Evolutionary conservation across 1,140 invertebrate species (phyloP), one percentile per base, ranked within the genome.

Genomic region (Micrasema minimum): DNA sequence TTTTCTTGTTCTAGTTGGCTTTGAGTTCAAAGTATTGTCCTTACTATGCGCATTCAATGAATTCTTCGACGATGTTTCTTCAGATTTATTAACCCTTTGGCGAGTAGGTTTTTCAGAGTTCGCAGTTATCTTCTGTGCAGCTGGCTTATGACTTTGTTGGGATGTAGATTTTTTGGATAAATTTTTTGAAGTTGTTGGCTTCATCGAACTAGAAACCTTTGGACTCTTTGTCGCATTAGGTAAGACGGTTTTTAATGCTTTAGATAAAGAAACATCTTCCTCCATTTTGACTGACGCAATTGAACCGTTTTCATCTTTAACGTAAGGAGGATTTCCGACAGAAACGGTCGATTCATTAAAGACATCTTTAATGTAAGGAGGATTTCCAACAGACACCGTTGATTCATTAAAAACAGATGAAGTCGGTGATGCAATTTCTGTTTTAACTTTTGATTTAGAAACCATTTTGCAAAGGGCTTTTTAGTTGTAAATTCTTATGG

Each of bases 401-500:
- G 67, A 66, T 66, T 66, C 50, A 59, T 74, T 38, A 20, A 66
- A 62, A 46, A 62, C 22, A 31, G 59, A 46, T n/a, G 41, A 41
- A 53, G 22, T 31, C 3, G 26, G 26, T 31, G 26, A 31, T 2
- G 7, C 46, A 16, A 50, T 7, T 62, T 48, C 43, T 50, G 26
- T 26, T 66, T 64, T 45, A 2, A 59, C 48, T 75, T 72, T 72
- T 72, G 41, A 23, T 69, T 46, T 51, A 7, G 37, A 14, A n/a
- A n/a, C 16, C 16, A 50, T 12, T 16, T 53, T 22, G 41, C 0
- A 20, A 31, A 16, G 35, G 22, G 31, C 35, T 41, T 41, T 41
- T 38, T 10, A 41, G 79, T 70, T 76, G 71, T 41, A 23, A 35
- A 71, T 38, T 45, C 31, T 41, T 75, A 31, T 73, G 71, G 48